A percentile compares a stretch with the other conserved stretches of the same genome.
phyloP scores from a whole-genome alignment of 23 tunicate genomes.

The Halocynthia roretzi region DNA sequence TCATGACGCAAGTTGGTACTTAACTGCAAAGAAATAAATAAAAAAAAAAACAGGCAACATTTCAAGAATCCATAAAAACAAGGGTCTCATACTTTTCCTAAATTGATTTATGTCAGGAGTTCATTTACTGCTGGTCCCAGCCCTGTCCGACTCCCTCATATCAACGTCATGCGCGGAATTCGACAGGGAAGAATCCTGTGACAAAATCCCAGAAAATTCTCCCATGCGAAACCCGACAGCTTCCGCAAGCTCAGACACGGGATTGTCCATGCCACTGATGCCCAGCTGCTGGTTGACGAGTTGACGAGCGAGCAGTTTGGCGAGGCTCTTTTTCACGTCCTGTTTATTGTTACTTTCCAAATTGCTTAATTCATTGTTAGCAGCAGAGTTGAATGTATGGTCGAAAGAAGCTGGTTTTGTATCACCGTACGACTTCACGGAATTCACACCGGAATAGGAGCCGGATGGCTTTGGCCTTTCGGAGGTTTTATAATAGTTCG shows the following conservation, averaged over 20 bases:
- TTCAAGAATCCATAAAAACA: too few species aligned
- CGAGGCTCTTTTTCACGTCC: constrained; percentile 38
- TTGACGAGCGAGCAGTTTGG: constrained; percentile 34
- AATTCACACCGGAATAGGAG: not conserved
- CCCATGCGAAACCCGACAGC: constrained; percentile 8
- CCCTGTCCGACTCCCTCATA: constrained; percentile 4
- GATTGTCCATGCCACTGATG: not conserved
- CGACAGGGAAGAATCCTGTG: not conserved
- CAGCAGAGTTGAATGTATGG: not conserved
- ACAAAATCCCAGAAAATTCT: not conserved
- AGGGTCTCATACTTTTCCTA: too few species aligned
- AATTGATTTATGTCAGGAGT: too few species aligned
- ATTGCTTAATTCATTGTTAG: not conserved
- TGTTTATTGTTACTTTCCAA: constrained; percentile 3
- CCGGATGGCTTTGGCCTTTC: not conserved
- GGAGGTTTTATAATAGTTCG: too few species aligned
- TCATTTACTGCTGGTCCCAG: too few species aligned
- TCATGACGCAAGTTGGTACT: too few species aligned
- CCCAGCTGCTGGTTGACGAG: constrained; percentile 17
- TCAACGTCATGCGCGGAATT: not conserved
- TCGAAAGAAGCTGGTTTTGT: constrained; percentile 19
- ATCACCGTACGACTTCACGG: not conserved
- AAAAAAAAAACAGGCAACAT: too few species aligned
- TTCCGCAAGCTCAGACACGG: not conserved
- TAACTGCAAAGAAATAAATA: too few species aligned